phyloP scores from a whole-genome alignment of 2,797 vertebrate genomes.

The Hippocampus kuda region DNA sequence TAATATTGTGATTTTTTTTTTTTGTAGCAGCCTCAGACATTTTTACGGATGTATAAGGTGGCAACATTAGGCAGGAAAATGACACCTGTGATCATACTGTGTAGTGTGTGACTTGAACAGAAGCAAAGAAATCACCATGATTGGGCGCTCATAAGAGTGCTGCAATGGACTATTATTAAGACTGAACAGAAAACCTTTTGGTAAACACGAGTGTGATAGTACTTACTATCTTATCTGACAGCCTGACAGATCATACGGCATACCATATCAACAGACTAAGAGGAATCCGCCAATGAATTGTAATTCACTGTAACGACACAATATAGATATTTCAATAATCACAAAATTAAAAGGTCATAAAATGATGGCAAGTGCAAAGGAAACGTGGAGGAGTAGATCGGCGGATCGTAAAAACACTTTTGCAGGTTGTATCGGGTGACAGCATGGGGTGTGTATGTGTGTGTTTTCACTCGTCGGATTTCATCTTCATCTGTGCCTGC shows the following conservation, averaged over 20 bases:
- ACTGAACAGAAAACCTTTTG: neutral
- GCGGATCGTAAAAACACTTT: slow-evolving; percentile 9
- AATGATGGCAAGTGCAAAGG: slow-evolving; percentile 21
- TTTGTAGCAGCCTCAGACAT: neutral
- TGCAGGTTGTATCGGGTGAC: slow-evolving; percentile 5
- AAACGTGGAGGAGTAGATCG: slow-evolving; percentile 16
- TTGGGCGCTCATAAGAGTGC: neutral
- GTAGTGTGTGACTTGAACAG: neutral
- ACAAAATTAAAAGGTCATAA: neutral
- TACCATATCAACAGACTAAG: neutral
- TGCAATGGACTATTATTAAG: neutral
- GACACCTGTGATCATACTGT: neutral
- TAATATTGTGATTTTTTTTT: neutral
- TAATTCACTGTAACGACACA: neutral
- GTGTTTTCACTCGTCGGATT: slow-evolving; percentile 70
- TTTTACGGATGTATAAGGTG: neutral
- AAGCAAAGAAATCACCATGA: neutral
- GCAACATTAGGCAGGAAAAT: neutral
- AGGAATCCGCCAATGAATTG: neutral
- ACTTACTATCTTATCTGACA: neutral
- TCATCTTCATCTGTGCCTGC: slow-evolving; percentile 84
- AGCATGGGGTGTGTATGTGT: slow-evolving; percentile 4
- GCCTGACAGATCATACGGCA: neutral
- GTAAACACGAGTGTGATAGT: neutral
- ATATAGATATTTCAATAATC: neutral